Evolutionary conservation across 2,113 vertebrate genomes (phyloP).

Genomic region (Nyctereutes procyonoides): DNA sequence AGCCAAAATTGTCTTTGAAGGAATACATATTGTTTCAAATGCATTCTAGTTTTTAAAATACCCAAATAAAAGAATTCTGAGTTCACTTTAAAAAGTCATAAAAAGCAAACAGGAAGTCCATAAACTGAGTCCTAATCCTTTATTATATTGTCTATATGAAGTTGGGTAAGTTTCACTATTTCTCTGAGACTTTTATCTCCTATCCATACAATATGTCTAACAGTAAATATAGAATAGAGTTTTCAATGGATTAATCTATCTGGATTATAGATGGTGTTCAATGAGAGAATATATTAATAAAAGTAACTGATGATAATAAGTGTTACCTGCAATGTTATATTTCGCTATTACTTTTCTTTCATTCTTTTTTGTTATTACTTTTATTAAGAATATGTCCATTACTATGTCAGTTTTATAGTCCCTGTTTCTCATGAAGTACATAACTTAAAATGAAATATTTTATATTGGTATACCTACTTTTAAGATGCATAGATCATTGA

Average conservation of each 20-base stretch:
- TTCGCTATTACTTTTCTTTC: neutral
- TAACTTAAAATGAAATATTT: neutral
- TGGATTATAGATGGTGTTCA: neutral
- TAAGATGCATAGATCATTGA: neutral
- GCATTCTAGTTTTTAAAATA: neutral
- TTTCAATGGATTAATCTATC: neutral
- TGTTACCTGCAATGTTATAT: neutral
- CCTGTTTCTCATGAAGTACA: neutral
- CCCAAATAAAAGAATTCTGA: neutral
- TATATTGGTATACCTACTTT: neutral
- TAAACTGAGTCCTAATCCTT: neutral
- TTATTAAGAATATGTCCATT: neutral
- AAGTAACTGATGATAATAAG: neutral
- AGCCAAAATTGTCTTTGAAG: neutral
- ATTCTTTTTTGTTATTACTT: neutral
- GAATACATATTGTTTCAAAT: neutral
- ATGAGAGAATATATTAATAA: neutral
- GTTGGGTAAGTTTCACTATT: neutral
- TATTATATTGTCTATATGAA: neutral
- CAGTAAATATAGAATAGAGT: neutral
- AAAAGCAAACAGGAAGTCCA: neutral
- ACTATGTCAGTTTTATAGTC: neutral
- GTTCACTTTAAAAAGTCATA: neutral
- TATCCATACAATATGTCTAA: neutral
- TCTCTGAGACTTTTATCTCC: neutral